Conservation (phyloP, 2,888 invertebrate species). For the Brachycybe producta region DNA sequence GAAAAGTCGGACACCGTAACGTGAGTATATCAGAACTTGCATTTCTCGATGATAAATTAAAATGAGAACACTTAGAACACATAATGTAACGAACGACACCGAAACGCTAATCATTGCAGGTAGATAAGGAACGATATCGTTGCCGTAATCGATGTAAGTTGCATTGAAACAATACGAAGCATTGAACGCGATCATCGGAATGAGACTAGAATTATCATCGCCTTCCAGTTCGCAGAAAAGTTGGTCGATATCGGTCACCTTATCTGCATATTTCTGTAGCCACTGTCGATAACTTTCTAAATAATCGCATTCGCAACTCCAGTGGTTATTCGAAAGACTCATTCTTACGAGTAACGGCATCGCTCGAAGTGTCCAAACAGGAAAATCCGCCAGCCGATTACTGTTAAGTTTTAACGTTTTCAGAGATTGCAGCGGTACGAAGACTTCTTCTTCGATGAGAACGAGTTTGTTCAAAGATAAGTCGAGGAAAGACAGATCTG, state of each 20-base stretch:
- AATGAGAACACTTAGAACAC: slow-evolving; percentile 18
- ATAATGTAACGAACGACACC: not conserved
- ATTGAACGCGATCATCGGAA: slow-evolving; percentile 10
- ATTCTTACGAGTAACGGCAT: not conserved
- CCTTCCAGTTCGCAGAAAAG: not conserved
- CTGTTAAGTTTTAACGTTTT: not conserved
- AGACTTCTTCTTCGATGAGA: not conserved
- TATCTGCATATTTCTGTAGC: slow-evolving; percentile 50
- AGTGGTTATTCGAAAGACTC: slow-evolving; percentile 11
- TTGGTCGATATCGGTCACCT: slow-evolving; percentile 43
- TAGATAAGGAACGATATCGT: not conserved
- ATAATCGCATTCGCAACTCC: slow-evolving; percentile 17
- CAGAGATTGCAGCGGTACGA: slow-evolving; percentile 7
- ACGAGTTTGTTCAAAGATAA: slow-evolving; percentile 3
- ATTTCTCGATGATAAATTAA: slow-evolving; percentile 16
- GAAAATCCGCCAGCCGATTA: slow-evolving; percentile 3
- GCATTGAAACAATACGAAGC: slow-evolving; percentile 1
- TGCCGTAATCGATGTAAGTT: not conserved
- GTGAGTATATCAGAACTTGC: slow-evolving; percentile 16
- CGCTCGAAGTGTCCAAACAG: slow-evolving; percentile 6
- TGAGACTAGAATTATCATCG: not conserved
- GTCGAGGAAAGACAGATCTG: not conserved
- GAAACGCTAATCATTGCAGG: not conserved
- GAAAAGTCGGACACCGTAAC: slow-evolving; percentile 17
- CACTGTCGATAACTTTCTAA: slow-evolving; percentile 59